phyloP scores from a whole-genome alignment of 2,888 invertebrate genomes.

The Apamea monoglypha region DNA sequence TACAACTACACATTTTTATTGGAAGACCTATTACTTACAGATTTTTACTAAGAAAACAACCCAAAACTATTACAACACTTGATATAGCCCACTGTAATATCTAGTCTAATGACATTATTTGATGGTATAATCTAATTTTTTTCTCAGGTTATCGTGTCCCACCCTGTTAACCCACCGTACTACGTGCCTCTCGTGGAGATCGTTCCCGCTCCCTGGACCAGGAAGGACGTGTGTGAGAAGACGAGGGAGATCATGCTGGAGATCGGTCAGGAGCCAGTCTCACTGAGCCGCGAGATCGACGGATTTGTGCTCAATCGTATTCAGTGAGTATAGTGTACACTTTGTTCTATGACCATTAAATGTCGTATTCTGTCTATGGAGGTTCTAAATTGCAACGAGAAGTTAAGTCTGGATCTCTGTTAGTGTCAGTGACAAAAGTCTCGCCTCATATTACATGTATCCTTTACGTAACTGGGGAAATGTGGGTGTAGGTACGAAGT shows the following conservation, averaged over 20 bases:
- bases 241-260: conserved; percentile 95
- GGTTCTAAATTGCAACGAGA: neutral
- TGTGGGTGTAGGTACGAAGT: neutral
- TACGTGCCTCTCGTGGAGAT: conserved; percentile 98
- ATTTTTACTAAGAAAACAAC: neutral
- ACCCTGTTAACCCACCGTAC: conserved; percentile 99
- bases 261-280: conserved; percentile 97
- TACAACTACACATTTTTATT: neutral
- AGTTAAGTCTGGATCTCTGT: neutral
- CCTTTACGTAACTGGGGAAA: neutral
- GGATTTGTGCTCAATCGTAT: conserved; percentile 98
- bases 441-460: neutral
- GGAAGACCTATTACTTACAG: neutral
- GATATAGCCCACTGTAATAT: neutral
- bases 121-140: neutral
- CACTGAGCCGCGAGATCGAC: conserved; percentile 95
- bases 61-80: neutral
- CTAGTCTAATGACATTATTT: neutral
- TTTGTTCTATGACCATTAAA: neutral
- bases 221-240: conserved; percentile 93
- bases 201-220: conserved; percentile 98
- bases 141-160: conserved; percentile 94
- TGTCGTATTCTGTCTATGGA: too few relatives aligned
- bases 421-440: neutral
- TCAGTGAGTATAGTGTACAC: conserved; percentile 91